Evolutionary conservation across 2,113 vertebrate species (phyloP), one percentile per base, ranked within the genome.

Genomic region (Amblyopsis rosae): DNA sequence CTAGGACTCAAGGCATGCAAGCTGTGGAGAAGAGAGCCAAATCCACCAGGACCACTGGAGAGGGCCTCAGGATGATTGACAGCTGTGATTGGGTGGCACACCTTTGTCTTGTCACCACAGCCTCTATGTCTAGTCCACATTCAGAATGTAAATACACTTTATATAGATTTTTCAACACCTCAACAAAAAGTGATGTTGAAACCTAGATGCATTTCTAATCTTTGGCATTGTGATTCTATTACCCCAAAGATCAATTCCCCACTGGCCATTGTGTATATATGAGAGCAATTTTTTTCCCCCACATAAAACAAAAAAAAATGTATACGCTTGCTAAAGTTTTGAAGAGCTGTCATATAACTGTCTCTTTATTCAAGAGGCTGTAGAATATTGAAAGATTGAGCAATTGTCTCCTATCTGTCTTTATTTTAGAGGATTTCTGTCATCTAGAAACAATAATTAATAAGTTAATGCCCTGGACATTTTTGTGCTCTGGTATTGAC

Each of bases 211-310:
- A 64, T 70, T 83, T 65, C 26, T 80, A 67, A 57, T 46, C 59
- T 48, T 32, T 62, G 32, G 12, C n/a, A 45, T 59, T 75, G 60
- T 80, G 47, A 60, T 67, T 75, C 66, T 0, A 75, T 81, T 77
- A 67, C 60, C 63, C 65, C 17, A 60, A 51, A 70, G 65, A 62
- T 47, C 67, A 59, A 12, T 32, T 51, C 58, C 45, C 35, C 49
- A 54, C 47, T 59, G 59, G 76, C 55, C 69, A 48, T 47, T 15
- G 48, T 47, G 17, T 3, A 64, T 15, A 45, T 62, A 69, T 70
- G 68, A 56, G 33, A 59, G 76, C 59, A 53, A 9, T 48, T 62
- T 41, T 60, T 19, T 48, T 16, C 7, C 26, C 51, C 12, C 51
- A 13, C 51, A 33, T 32, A 55, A 73, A 80, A 60, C 67, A 41